Evolutionary conservation across 2,797 vertebrate species (phyloP).

Genomic region (Clarias fuscus): DNA sequence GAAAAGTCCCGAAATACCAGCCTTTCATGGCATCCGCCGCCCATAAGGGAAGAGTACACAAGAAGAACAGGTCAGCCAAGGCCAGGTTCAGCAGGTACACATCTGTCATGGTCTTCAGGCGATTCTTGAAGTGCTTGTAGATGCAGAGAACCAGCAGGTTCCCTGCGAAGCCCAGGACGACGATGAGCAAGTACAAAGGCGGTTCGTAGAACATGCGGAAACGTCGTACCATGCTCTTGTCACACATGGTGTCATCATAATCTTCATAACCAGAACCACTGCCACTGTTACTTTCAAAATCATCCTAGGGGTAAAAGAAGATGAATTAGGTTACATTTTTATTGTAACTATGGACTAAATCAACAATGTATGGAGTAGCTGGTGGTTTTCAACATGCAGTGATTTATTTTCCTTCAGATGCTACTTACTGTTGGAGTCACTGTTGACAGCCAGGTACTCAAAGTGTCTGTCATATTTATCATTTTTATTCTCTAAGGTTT

Average conservation of each 20-base stretch:
- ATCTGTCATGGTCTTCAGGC: slow-evolving; percentile 84
- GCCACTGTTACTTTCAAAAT: slow-evolving; percentile 22
- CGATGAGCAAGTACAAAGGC: slow-evolving; percentile 77
- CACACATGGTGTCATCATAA: slow-evolving; percentile 62
- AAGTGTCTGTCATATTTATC: slow-evolving; percentile 25
- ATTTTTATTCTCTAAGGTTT: not conserved
- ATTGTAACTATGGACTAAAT: not conserved
- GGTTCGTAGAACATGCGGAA: slow-evolving; percentile 77
- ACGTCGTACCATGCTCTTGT: slow-evolving; percentile 64
- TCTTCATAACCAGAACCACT: slow-evolving; percentile 38
- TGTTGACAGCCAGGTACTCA: not conserved
- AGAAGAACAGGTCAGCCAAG: slow-evolving; percentile 83
- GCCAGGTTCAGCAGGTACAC: slow-evolving; percentile 84
- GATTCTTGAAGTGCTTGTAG: slow-evolving; percentile 74
- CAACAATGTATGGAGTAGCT: not conserved
- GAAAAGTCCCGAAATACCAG: slow-evolving; percentile 76
- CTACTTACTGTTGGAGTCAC: slow-evolving; percentile 40
- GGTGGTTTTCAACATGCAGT: not conserved
- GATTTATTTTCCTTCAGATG: not conserved
- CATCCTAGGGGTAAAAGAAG: slow-evolving; percentile 35
- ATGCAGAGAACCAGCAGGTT: slow-evolving; percentile 82
- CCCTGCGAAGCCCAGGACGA: slow-evolving; percentile 74
- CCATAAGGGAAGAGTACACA: slow-evolving; percentile 87
- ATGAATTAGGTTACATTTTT: too few relatives aligned
- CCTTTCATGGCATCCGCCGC: slow-evolving; percentile 71